Percentiles rank a stretch among this genome's conserved stretches.
Conservation (phyloP, 1,140 invertebrate genomes). For the Penaeus japonicus region DNA sequence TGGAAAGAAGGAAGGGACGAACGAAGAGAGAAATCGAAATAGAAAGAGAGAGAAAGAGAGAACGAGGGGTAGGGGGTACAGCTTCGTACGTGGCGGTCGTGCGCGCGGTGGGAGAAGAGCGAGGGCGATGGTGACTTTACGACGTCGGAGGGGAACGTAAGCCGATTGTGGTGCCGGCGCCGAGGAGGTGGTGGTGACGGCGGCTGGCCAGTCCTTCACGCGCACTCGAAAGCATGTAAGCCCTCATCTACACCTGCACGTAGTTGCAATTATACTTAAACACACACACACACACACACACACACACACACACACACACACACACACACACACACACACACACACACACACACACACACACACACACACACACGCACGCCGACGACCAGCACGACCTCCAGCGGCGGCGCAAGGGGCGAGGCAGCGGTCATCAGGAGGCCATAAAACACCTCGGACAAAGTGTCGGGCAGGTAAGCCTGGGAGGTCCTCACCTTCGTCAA, state of each 20-base stretch:
- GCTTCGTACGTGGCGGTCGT: not conserved
- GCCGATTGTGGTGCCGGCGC: constrained; percentile 50
- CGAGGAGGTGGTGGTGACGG: not conserved
- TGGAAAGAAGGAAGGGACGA: not conserved
- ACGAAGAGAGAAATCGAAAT: not conserved
- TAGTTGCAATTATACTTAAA: not conserved
- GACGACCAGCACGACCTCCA: not conserved
- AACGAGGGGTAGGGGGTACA: not conserved
- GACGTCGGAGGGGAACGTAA: constrained; percentile 38
- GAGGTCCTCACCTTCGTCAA: constrained; percentile 2
- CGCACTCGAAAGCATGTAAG: not conserved
- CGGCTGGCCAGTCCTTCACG: not conserved
- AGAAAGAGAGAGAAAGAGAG: not conserved
- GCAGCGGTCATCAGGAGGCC: constrained; percentile 16
- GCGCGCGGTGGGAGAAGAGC: constrained; percentile 6
- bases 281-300: not conserved
- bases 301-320: not conserved
- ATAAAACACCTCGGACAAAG: constrained; percentile 53
- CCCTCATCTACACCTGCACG: not conserved
- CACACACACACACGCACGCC: not conserved
- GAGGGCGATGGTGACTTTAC: constrained; percentile 35
- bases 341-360: too few species aligned
- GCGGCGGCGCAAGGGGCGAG: not conserved
- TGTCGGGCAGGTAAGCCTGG: constrained; percentile 16
- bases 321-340: too few species aligned